phyloP scores from a whole-genome alignment of 2,113 vertebrate species.

The Antennarius striatus region DNA sequence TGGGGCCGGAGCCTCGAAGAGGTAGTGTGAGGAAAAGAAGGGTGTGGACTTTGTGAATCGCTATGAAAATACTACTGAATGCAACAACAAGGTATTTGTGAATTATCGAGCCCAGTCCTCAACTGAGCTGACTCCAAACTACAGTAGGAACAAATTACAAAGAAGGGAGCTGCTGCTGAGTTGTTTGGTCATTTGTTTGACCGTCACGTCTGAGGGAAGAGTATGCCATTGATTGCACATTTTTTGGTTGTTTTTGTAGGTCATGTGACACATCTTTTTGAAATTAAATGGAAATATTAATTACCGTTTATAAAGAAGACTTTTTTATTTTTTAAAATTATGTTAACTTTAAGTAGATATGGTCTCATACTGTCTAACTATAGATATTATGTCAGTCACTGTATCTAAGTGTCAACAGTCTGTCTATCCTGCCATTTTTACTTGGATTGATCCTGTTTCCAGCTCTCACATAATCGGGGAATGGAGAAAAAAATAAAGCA shows the following conservation, averaged over 20 bases:
- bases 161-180: conserved; percentile 54
- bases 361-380: conserved; percentile 53
- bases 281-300: conserved; percentile 57
- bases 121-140: conserved; percentile 52
- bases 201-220: conserved; percentile 64
- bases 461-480: background rate
- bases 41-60: conserved; percentile 61
- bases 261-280: conserved; percentile 71
- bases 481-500: background rate
- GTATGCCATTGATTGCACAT: conserved; percentile 73
- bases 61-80: conserved; percentile 74
- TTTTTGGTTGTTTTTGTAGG: conserved; percentile 63
- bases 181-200: conserved; percentile 49
- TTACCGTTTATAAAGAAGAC: conserved; percentile 55
- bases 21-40: conserved; percentile 49
- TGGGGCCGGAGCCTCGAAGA: conserved; percentile 50
- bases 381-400: conserved; percentile 23
- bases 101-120: conserved; percentile 55
- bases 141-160: conserved; percentile 43
- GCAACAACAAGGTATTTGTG: conserved; percentile 62
- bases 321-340: conserved; percentile 52
- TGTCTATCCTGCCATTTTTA: conserved; percentile 26
- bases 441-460: background rate
- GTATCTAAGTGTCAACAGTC: conserved; percentile 30
- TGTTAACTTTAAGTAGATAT: conserved; percentile 68